Conservation (phyloP, 2,888 invertebrate genomes). For the Tipula helvola region DNA sequence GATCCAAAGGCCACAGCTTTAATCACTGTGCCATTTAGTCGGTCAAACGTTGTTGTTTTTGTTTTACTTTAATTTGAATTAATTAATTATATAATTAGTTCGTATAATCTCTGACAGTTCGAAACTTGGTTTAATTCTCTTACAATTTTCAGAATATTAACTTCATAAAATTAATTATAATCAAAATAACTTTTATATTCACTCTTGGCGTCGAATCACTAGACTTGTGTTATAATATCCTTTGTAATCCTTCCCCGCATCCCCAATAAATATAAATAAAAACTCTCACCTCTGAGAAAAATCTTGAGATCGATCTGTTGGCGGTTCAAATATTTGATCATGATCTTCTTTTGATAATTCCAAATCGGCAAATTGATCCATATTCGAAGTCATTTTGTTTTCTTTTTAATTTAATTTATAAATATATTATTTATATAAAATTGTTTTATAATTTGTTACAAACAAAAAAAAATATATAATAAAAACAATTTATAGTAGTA, state of each 20-base stretch:
- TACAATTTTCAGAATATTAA: too few species aligned
- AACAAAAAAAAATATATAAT: constrained; percentile 8
- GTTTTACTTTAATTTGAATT: too few species aligned
- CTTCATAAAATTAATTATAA: too few species aligned
- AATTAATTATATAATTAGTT: too few species aligned
- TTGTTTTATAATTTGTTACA: constrained; percentile 7
- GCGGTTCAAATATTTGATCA: constrained; percentile 58
- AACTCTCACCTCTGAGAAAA: constrained; percentile 18
- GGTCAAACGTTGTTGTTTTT: too few species aligned
- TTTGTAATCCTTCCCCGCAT: neutral
- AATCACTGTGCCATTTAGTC: too few species aligned
- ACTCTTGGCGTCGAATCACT: neutral
- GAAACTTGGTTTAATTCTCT: too few species aligned
- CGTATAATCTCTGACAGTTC: too few species aligned
- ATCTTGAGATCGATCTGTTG: constrained; percentile 42
- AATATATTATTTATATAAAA: neutral
- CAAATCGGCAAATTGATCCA: constrained; percentile 55
- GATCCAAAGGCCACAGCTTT: too few species aligned
- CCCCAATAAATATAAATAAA: neutral
- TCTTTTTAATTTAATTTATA: constrained; percentile 6
- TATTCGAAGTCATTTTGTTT: constrained; percentile 33
- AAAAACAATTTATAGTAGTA: constrained; percentile 5
- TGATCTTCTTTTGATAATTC: constrained; percentile 57
- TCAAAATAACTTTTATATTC: neutral
- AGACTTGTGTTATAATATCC: neutral